Evolutionary conservation across 2,888 invertebrate genomes (phyloP).

Genomic region (Drosophila monieri): DNA sequence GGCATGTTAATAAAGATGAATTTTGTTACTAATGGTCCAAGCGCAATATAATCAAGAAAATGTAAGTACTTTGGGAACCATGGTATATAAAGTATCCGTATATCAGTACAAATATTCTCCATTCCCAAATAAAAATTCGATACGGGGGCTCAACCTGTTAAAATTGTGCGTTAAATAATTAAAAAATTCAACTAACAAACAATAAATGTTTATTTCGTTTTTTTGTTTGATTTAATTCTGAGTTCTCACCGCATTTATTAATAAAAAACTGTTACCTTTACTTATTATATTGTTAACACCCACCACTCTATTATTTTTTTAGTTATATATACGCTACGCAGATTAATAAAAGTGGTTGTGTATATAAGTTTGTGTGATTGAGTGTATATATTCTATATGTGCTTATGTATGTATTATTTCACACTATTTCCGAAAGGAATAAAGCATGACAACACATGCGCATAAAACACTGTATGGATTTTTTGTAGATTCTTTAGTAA

Average conservation of each 20-base stretch:
- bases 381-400: neutral
- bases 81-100: neutral
- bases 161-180: constrained; percentile 1
- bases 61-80: neutral
- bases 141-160: neutral
- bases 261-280: too few species aligned
- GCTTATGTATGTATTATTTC: neutral
- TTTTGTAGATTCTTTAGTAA: neutral
- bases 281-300: too few species aligned
- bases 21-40: neutral
- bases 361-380: neutral
- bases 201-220: neutral
- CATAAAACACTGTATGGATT: neutral
- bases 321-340: too few species aligned
- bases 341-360: too few species aligned
- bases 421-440: neutral
- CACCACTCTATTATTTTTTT: too few species aligned
- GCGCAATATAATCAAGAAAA: neutral
- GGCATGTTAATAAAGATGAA: neutral
- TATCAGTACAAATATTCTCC: neutral
- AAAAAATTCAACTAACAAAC: neutral
- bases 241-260: neutral
- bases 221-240: neutral
- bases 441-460: neutral
- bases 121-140: constrained; percentile 1